Evolutionary conservation across 2,888 invertebrate genomes (phyloP).

Genomic region (Scaptomyza polygonia): DNA sequence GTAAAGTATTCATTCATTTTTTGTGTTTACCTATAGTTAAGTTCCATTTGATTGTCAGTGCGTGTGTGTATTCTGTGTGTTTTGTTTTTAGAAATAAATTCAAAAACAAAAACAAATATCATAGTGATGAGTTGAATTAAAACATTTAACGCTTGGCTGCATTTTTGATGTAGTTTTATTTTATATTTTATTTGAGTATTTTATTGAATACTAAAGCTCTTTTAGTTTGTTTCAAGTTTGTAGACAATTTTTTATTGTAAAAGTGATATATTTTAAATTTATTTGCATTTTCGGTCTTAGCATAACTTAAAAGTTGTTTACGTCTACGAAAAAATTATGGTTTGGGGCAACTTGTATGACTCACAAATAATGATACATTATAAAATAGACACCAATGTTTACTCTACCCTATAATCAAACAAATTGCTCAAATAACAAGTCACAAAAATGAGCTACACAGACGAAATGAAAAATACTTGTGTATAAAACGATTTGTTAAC

Average conservation of each 20-base stretch:
- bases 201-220: too few species aligned
- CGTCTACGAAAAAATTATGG: neutral
- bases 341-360: conserved; percentile 3
- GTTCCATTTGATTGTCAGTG: conserved; percentile 3
- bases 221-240: too few species aligned
- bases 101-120: neutral
- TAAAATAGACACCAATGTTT: neutral
- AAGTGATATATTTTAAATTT: neutral
- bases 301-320: neutral
- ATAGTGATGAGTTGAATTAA: conserved; percentile 21
- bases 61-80: conserved; percentile 2
- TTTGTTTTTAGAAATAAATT: conserved; percentile 28
- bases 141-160: conserved; percentile 36
- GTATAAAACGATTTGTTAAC: too few species aligned
- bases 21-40: conserved; percentile 9
- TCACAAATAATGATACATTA: conserved; percentile 10
- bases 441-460: too few species aligned
- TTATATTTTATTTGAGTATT: neutral
- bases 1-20: conserved; percentile 39
- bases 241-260: neutral
- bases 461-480: too few species aligned
- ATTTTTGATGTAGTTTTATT: too few species aligned
- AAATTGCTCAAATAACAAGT: neutral
- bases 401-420: neutral
- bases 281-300: neutral